Percentiles rank a stretch among this genome's conserved stretches.
phyloP scores from a whole-genome alignment of 2,113 vertebrate species.

The Vireo altiloquus region DNA sequence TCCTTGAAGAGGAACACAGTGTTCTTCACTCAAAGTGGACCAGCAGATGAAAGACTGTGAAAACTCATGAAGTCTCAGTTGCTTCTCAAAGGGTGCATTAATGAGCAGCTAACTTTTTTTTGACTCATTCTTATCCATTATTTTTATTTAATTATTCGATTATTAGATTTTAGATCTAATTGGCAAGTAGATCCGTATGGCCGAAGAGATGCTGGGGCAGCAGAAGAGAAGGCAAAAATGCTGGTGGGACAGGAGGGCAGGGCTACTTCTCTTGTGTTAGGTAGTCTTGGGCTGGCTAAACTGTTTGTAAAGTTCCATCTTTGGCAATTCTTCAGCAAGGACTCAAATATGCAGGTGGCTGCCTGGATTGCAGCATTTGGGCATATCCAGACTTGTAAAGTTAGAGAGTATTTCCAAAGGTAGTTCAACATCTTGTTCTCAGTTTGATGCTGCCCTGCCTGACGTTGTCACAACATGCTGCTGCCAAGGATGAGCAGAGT shows the following conservation, averaged over 20 bases:
- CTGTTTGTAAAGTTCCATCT: not conserved
- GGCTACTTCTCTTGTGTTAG: not conserved
- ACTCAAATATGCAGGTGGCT: not conserved
- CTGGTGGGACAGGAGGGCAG: not conserved
- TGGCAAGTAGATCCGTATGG: accelerated
- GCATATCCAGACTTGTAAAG: not conserved
- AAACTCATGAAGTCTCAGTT: not conserved
- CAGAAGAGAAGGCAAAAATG: not conserved
- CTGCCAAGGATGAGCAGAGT: not conserved
- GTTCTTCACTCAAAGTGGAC: not conserved
- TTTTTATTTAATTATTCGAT: not conserved
- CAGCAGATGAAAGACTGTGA: not conserved
- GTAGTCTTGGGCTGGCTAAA: not conserved
- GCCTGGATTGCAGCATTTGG: not conserved
- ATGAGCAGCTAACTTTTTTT: not conserved
- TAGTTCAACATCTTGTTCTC: not conserved
- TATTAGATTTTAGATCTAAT: not conserved
- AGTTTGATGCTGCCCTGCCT: not conserved
- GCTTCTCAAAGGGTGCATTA: not conserved
- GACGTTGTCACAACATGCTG: not conserved
- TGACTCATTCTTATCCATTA: not conserved
- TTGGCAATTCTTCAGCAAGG: not conserved
- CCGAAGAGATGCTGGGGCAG: not conserved
- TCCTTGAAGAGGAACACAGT: not conserved
- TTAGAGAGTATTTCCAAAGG: not conserved